These are phyloP conservation scores for Elgaria multicarinata DNA, from an alignment of 2,113 vertebrate genomes.

Conservation along the genomic window DNA sequence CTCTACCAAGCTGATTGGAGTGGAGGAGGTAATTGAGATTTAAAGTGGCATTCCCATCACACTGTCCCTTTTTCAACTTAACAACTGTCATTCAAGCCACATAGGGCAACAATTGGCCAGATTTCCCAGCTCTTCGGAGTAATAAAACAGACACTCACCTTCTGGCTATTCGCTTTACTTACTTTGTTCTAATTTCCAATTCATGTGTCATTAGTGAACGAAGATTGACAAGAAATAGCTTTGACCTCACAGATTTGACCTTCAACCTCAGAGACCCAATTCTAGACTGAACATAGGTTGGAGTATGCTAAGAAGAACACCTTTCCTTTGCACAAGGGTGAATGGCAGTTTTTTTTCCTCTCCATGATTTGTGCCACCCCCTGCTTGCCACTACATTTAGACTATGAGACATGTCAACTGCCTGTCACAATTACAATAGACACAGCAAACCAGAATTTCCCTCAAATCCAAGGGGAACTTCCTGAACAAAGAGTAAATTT, in stretches of 20 bases:
- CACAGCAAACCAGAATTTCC: slow-evolving; percentile 85
- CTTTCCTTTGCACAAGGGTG: slow-evolving; percentile 86
- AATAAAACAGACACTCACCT: slow-evolving; percentile 91
- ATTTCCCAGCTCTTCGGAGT: slow-evolving; percentile 89
- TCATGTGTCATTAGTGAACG: slow-evolving; percentile 88
- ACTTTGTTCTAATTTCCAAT: slow-evolving; percentile 88
- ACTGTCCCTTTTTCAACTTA: slow-evolving; percentile 89
- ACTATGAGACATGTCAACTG: slow-evolving; percentile 88
- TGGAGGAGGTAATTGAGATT: slow-evolving; percentile 99
- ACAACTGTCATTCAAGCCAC: slow-evolving; percentile 86
- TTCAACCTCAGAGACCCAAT: slow-evolving; percentile 86
- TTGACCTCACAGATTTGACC: slow-evolving; percentile 88
- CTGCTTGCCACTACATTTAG: slow-evolving; percentile 85
- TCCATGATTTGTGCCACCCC: slow-evolving; percentile 79
- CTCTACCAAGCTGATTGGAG: slow-evolving; percentile 99
- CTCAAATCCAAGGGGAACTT: slow-evolving; percentile 87
- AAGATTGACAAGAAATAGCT: slow-evolving; percentile 89
- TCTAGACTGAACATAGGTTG: slow-evolving; percentile 86
- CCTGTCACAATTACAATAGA: slow-evolving; percentile 88
- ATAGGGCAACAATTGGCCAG: slow-evolving; percentile 86
- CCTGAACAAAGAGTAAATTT: slow-evolving; percentile 87
- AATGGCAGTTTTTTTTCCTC: slow-evolving; percentile 83
- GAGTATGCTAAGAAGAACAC: slow-evolving; percentile 88
- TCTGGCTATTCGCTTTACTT: slow-evolving; percentile 88
- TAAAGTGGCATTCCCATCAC: slow-evolving; percentile 99